phyloP scores from a whole-genome alignment of 2,113 vertebrate species.

The Plectropomus leopardus region DNA sequence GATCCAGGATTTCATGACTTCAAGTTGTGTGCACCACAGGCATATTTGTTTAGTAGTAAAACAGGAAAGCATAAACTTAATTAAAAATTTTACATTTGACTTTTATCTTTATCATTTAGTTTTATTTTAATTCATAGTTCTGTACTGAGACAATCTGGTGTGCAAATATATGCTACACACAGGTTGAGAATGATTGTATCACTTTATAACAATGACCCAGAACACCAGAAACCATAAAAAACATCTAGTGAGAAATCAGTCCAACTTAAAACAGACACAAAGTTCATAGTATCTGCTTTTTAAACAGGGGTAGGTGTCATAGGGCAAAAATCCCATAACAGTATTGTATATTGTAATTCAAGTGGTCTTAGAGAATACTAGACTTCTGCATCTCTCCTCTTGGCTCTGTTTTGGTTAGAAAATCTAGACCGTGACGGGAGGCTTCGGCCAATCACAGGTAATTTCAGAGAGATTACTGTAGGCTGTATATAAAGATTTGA shows the following conservation, averaged over 20 bases:
- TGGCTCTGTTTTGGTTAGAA: too few species aligned
- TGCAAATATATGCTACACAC: neutral
- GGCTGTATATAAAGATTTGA: too few species aligned
- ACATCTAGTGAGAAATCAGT: neutral
- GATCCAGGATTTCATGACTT: neutral
- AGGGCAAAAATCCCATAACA: too few species aligned
- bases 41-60: neutral
- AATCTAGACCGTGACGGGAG: too few species aligned
- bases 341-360: too few species aligned
- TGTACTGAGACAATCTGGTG: neutral
- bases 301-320: neutral
- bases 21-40: neutral
- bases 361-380: too few species aligned
- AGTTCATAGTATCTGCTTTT: neutral
- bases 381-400: too few species aligned
- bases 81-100: neutral
- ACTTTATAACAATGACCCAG: neutral
- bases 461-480: too few species aligned
- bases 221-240: neutral
- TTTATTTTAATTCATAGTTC: too few species aligned
- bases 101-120: too few species aligned
- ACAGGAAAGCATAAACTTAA: neutral
- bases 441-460: too few species aligned
- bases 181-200: neutral
- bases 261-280: neutral